phyloP scores from a whole-genome alignment of 2,113 vertebrate species.

The Lycocorax pyrrhopterus region DNA sequence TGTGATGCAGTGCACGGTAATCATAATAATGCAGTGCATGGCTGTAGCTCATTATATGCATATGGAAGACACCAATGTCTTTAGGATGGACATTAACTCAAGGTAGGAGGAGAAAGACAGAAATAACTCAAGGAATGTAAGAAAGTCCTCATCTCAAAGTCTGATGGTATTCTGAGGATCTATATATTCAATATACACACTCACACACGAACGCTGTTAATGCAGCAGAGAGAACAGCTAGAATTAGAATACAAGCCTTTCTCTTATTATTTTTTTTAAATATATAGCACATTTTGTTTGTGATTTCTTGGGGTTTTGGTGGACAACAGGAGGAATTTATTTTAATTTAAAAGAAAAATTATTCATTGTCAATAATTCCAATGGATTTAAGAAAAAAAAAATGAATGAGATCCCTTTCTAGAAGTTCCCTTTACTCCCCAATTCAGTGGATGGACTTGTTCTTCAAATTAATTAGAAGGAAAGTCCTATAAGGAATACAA shows the following conservation, averaged over 20 bases:
- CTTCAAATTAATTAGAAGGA: background rate
- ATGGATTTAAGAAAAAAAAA: background rate
- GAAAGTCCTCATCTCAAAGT: conserved; percentile 65
- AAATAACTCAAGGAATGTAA: conserved; percentile 7
- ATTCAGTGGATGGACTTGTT: background rate
- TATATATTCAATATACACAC: background rate
- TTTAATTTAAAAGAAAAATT: background rate
- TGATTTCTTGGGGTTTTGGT: background rate
- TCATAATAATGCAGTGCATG: conserved; percentile 2
- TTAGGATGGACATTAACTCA: conserved; percentile 20
- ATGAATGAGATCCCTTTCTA: background rate
- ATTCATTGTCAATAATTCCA: background rate
- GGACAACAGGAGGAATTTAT: background rate
- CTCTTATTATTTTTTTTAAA: background rate
- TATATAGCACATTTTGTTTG: background rate
- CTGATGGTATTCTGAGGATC: conserved; percentile 49
- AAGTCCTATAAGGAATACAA: background rate
- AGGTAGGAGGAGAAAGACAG: conserved; percentile 24
- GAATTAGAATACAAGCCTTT: background rate
- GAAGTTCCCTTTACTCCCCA: background rate
- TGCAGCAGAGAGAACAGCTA: background rate
- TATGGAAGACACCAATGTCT: conserved; percentile 36
- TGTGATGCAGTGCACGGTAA: conserved; percentile 24
- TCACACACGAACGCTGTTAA: background rate
- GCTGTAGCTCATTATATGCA: conserved; percentile 4